Percentiles rank a stretch among this genome's conserved stretches.
These are phyloP conservation scores for Xestobium rufovillosum DNA, from an alignment of 2,888 invertebrate genomes.

Conservation along the genomic window DNA sequence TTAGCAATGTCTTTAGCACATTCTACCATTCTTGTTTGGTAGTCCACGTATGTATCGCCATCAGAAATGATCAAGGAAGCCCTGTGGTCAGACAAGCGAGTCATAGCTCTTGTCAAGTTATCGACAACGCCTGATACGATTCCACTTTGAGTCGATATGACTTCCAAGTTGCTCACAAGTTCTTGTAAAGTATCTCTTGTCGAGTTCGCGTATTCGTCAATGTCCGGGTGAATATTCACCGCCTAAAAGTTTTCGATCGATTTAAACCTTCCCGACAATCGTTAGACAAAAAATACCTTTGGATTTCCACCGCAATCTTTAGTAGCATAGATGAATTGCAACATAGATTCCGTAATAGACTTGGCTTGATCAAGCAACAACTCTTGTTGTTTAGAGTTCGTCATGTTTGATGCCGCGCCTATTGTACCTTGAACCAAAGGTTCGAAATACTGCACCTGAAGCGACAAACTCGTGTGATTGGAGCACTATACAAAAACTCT, in stretches of 20 bases:
- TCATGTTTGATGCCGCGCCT: conserved; percentile 83
- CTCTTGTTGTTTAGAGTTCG: conserved; percentile 82
- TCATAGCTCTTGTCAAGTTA: conserved; percentile 83
- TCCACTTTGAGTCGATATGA: conserved; percentile 80
- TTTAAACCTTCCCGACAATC: neutral
- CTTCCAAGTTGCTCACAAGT: conserved; percentile 69
- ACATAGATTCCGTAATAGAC: conserved; percentile 88
- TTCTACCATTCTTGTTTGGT: conserved; percentile 95
- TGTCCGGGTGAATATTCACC: conserved; percentile 66
- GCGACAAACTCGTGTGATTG: conserved; percentile 7
- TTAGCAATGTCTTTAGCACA: conserved; percentile 90
- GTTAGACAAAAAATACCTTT: conserved; percentile 46
- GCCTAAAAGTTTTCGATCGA: conserved; percentile 49
- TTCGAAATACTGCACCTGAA: conserved; percentile 66
- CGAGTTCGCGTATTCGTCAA: conserved; percentile 73
- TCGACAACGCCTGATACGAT: conserved; percentile 86
- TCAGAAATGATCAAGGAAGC: conserved; percentile 65
- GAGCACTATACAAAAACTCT: conserved; percentile 4
- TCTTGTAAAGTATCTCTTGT: conserved; percentile 77
- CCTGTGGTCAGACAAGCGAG: conserved; percentile 67
- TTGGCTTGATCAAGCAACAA: conserved; percentile 84
- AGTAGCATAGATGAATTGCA: conserved; percentile 75
- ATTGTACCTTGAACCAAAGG: conserved; percentile 77
- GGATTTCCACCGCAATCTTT: conserved; percentile 93
- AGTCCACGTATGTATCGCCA: conserved; percentile 81